These are phyloP conservation scores for Polypedilum vanderplanki DNA, from an alignment of 1,140 invertebrate species.

Conservation along the genomic window DNA sequence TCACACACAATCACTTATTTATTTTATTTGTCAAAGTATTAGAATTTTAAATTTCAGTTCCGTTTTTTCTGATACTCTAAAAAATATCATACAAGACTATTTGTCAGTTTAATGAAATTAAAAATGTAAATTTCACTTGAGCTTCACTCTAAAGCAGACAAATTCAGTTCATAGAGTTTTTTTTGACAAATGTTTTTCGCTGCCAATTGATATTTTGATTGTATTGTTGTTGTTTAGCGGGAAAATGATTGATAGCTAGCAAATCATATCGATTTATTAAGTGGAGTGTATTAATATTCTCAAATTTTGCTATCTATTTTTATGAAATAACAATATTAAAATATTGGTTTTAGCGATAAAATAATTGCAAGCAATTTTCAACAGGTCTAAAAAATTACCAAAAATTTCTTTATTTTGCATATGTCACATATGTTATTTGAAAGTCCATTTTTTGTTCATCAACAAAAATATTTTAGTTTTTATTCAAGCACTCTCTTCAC, in stretches of 20 bases:
- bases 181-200: not conserved
- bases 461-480: not conserved
- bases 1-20: no score
- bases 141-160: not conserved
- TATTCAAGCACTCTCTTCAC: not conserved
- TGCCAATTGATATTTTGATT: not conserved
- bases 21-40: not conserved
- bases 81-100: not conserved
- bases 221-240: not conserved
- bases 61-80: not conserved
- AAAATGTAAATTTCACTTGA: conserved; percentile 7
- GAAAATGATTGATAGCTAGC: not conserved
- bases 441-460: not conserved
- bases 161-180: no score
- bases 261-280: conserved; percentile 8
- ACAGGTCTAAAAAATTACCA: no score
- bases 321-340: no score
- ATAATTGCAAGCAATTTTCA: no score
- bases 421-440: not conserved
- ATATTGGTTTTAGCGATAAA: no score
- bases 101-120: conserved; percentile 14
- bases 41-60: not conserved
- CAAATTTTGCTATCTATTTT: no score
- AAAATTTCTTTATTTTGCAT: no score
- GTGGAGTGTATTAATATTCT: no score